Base-by-base conservation (phyloP, 2,797 vertebrate genomes). In the Heliangelus exortis region DNA sequence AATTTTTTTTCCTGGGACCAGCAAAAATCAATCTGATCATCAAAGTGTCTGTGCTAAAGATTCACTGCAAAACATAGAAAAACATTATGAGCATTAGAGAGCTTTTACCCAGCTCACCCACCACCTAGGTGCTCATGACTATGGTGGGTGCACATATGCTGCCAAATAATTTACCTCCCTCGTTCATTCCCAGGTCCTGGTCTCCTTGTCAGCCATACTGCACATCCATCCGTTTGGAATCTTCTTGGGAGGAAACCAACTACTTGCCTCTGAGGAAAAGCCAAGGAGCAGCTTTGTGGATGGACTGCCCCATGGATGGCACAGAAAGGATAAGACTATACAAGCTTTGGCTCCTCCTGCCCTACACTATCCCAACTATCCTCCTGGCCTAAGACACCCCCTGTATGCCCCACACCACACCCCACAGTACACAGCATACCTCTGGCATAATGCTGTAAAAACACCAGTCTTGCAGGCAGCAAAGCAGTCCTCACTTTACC, bases 381-480 rank as follows among this genome's bases (percentile, higher is more conserved):
- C 78, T 77, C 65, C 55, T 92, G 85, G 82, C 79, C 94, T 90
- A 83, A 90, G 51, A 92, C 74, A 81, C 51, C 90, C 83, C 91
- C 48, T 16, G 16, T 18, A 18, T 29, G 66, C 48, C 73, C 53
- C 66, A 88, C 68, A 61, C 86, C 80, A 8, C 86, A 79, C 61
- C 76, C 84, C 72, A 74, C 50, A 92, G 79, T 53, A 50, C 29
- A 53, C 81, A 91, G 82, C 62, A 65, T 58, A 92, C 74, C 66
- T 90, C 48, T 55, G 41, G 59, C 80, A 88, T 88, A 92, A 74
- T 80, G 84, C 84, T 93, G 26, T 28, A 57, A 94, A 92, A 96
- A 84, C 95, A 95, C 59, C 83, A 81, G 80, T 95, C 95, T 95
- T 66, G 93, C 90, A 96, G 95, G 95, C 96, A 96, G 92, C 86